Base-by-base conservation (phyloP, 2,113 vertebrate genomes). In the Elachura formosa region DNA sequence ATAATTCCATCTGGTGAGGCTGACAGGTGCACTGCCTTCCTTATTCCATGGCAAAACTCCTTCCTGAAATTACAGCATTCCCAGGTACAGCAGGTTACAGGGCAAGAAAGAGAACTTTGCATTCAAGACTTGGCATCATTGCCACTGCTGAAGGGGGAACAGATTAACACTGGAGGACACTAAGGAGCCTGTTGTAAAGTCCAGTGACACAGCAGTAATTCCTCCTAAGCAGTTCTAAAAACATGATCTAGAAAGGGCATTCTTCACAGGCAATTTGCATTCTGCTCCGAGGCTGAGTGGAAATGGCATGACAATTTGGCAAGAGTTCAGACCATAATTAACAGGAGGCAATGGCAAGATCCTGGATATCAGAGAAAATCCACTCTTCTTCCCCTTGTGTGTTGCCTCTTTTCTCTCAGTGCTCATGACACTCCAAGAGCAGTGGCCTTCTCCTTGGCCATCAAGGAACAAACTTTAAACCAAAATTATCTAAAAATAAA, bases 151-250 rank as follows among this genome's bases (percentile, higher is more conserved):
- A 83, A 85, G 45, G 84, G 66, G 49, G 49, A 62, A 68, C 17
- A 76, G 21, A 22, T 66, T 87, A 81, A 95, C 43, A 66, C 20
- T 18, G 71, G 58, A 85, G 67, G 78, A 95, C 71, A 76, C 41
- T 38, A 87, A 82, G 80, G 49, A 87, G 49, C 58, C 28, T 62
- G n/a, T 29, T 66, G 49, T 83, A 59, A 96, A 94, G 91, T 80
- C 91, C 63, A 94, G 62, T 89, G 85, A 88, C 78, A 83, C 58
- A 51, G 72, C 38, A 96, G 59, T 90, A 90, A 91, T 63, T 95
- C 82, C 59, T 88, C 82, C 86, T 90, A 93, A 94, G 75, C 81
- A 94, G 87, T 85, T 95, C 87, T 96, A 87, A 93, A 96, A 85
- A 85, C 91, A 94, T 82, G 74, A 96, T 71, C 84, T 69, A 82